A percentile compares a stretch with the other conserved stretches of the same genome.
phyloP scores from a whole-genome alignment of 2,113 vertebrate species.

The Onychostruthus taczanowskii region DNA sequence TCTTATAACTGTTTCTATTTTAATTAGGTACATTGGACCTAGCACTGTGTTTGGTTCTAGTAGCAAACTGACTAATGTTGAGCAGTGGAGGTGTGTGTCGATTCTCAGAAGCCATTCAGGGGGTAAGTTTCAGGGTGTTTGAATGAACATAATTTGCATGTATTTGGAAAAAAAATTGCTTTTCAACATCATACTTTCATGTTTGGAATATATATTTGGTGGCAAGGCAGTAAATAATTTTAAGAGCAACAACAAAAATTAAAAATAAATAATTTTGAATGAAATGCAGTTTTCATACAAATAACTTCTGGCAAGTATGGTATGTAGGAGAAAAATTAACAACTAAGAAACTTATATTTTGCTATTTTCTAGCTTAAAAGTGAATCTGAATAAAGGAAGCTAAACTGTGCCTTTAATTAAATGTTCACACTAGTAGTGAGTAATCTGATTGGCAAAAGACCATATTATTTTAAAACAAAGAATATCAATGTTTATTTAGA shows the following conservation, averaged over 20 bases:
- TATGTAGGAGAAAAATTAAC: neutral
- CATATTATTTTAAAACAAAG: neutral
- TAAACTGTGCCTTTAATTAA: neutral
- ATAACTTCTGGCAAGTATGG: neutral
- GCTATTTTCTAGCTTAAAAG: neutral
- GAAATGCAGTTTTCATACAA: neutral
- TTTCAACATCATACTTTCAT: neutral
- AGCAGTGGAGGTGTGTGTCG: conserved; percentile 97
- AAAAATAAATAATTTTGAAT: neutral
- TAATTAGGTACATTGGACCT: conserved; percentile 90
- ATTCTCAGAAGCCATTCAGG: conserved; percentile 97
- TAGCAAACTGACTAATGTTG: conserved; percentile 95
- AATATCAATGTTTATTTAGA: neutral
- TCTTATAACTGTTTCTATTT: neutral
- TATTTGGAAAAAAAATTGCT: neutral
- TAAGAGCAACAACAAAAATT: neutral
- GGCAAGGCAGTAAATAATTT: neutral
- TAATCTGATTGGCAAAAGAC: neutral
- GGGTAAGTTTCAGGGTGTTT: conserved; percentile 74
- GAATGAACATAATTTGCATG: neutral
- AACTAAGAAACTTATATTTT: neutral
- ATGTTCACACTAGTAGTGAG: neutral
- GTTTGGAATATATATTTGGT: neutral
- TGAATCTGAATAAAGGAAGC: neutral
- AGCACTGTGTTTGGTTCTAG: conserved; percentile 96